Evolutionary conservation across 2,888 invertebrate species (phyloP).

Genomic region (Ennomos quercinarius): DNA sequence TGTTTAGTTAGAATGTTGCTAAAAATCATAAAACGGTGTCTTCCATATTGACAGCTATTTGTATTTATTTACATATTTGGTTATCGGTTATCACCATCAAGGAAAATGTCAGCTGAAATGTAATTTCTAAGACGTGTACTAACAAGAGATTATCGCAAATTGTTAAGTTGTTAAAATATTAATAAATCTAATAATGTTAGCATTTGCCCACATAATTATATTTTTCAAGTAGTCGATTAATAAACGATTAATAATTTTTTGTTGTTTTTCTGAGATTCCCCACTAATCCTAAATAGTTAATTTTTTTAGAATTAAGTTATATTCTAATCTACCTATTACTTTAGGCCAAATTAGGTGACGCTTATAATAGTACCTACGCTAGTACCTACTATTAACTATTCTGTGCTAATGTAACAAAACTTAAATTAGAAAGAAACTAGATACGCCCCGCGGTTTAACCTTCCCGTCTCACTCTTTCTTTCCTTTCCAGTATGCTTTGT

Average conservation of each 20-base stretch:
- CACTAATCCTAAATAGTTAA: too few species aligned
- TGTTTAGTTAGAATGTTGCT: slow-evolving; percentile 2
- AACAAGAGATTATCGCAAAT: slow-evolving; percentile 22
- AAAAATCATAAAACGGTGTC: slow-evolving; percentile 19
- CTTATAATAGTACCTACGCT: too few species aligned
- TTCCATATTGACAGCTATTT: slow-evolving; percentile 28
- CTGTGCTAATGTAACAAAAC: too few species aligned
- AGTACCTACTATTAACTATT: too few species aligned
- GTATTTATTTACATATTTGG: slow-evolving; percentile 5
- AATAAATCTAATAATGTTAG: slow-evolving; percentile 35
- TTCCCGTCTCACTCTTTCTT: too few species aligned
- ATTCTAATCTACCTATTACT: too few species aligned
- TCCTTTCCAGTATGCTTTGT: too few species aligned
- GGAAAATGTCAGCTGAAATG: slow-evolving; percentile 33
- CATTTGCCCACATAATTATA: slow-evolving; percentile 48
- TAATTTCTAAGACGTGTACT: slow-evolving; percentile 30
- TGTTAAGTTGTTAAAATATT: slow-evolving; percentile 32
- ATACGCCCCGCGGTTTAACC: too few species aligned
- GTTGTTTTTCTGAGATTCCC: slow-evolving; percentile 18
- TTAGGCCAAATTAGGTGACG: too few species aligned
- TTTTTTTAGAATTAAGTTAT: too few species aligned
- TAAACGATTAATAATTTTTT: slow-evolving; percentile 52
- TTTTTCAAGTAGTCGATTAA: slow-evolving; percentile 61
- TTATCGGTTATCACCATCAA: slow-evolving; percentile 11
- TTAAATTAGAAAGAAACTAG: too few species aligned